Evolutionary conservation across 2,113 vertebrate genomes (phyloP).

Genomic region (Bathybates hornii): DNA sequence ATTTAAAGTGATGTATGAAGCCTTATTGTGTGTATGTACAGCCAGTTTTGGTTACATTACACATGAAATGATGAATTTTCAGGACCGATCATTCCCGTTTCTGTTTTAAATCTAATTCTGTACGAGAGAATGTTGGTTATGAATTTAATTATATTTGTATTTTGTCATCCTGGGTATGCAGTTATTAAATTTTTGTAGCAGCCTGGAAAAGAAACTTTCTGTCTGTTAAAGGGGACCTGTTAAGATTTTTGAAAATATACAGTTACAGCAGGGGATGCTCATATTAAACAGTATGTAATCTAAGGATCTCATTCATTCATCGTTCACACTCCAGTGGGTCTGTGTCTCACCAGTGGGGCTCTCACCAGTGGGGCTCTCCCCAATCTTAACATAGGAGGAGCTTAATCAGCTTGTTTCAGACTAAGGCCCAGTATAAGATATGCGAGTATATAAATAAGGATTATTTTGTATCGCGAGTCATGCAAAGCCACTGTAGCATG

Average conservation of each 20-base stretch:
- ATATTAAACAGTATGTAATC: background rate
- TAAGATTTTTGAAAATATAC: background rate
- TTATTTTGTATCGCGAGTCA: background rate
- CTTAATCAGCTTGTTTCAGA: background rate
- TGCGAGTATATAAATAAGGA: background rate
- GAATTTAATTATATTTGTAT: background rate
- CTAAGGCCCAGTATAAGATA: background rate
- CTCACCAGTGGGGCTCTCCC: background rate
- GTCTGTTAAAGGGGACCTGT: background rate
- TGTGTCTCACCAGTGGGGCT: background rate
- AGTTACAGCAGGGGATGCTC: background rate
- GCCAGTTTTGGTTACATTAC: background rate
- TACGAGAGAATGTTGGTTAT: background rate
- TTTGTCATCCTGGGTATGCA: background rate
- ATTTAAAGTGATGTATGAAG: background rate
- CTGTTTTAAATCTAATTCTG: background rate
- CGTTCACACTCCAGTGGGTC: background rate
- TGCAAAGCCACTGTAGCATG: background rate
- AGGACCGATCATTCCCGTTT: background rate
- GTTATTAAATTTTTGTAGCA: background rate
- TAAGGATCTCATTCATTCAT: background rate
- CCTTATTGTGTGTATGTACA: background rate
- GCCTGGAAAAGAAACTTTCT: background rate
- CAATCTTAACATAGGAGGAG: rapidly evolving
- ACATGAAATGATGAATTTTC: background rate